Base-by-base conservation (phyloP, 2,113 vertebrate species). In the Donacobius atricapilla region DNA sequence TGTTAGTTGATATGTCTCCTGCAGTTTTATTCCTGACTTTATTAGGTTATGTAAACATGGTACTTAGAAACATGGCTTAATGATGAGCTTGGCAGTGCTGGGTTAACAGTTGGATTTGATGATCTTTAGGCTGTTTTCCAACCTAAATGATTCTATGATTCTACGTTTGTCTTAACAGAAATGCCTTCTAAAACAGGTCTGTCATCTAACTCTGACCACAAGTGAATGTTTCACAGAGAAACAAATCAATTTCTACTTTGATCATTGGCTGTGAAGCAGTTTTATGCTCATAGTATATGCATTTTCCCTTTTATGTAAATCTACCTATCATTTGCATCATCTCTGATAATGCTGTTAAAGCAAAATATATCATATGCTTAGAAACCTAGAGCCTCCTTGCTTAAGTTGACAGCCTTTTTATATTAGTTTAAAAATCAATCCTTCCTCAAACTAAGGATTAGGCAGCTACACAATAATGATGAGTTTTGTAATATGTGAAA, bases 401-500 rank as follows among this genome's bases (percentile, higher is more conserved):
- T 90, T 64, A 56, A 40, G 69, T 31, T 90, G 87, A 76, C 83
- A 89, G 57, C 16, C 33, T 76, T 95, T 68, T 64, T 65, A 17
- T 63, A 39, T 6, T 17, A 73, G 23, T 64, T 56, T 44, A 75
- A 86, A 81, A 90, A 71, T 45, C 81, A 94, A 31, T 86, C 94
- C 78, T 94, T 93, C 84, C 60, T 94, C 82, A 95, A 90, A 66
- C 16, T 9, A 33, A 44, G 65, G 64, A 78, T 96, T 94, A 94
- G 42, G 33, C 66, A 68, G 82, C 79, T 45, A 65, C 69, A 87
- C 33, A 90, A 42, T 53, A 89, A 76, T 50, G 63, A 94, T 69
- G 33, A 65, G 48, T 44, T 90, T 83, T 92, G 53, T 83, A 92
- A 82, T 47, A 71, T 2, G 11, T 78, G 42, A 53, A 83, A 77